phyloP scores from a whole-genome alignment of 2,888 invertebrate species.

The Lasioglossum zephyrum region DNA sequence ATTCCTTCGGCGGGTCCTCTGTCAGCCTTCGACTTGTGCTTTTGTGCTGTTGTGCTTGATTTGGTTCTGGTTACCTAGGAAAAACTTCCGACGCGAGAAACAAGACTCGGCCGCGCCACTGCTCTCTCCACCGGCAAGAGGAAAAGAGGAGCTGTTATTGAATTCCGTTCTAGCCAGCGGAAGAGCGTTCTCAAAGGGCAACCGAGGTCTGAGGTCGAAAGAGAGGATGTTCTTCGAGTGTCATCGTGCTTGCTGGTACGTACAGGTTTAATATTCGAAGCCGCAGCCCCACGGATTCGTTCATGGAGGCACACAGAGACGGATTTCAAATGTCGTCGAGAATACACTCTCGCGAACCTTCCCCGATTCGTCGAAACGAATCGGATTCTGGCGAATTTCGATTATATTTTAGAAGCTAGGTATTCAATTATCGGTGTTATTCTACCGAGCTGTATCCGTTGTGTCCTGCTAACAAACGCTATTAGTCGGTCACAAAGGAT shows the following conservation, averaged over 20 bases:
- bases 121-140: background rate
- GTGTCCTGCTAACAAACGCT: background rate
- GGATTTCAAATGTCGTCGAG: background rate
- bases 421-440: background rate
- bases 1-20: background rate
- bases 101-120: background rate
- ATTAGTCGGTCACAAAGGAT: slow-evolving; percentile 11
- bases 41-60: slow-evolving; percentile 47
- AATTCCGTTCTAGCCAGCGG: background rate
- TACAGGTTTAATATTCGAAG: slow-evolving; percentile 11
- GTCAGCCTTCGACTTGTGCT: slow-evolving; percentile 22
- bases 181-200: slow-evolving; percentile 18
- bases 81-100: background rate
- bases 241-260: slow-evolving; percentile 25
- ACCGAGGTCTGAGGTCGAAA: background rate
- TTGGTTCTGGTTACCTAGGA: slow-evolving; percentile 12
- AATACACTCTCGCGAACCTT: background rate
- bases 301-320: background rate
- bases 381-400: background rate
- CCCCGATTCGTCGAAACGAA: background rate
- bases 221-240: slow-evolving; percentile 13
- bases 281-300: background rate
- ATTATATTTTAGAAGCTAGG: background rate
- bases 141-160: background rate
- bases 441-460: background rate